Evolutionary conservation across 1,140 invertebrate species (phyloP), one percentile per base, ranked within the genome.

Genomic region (Sarcophaga peregrina): DNA sequence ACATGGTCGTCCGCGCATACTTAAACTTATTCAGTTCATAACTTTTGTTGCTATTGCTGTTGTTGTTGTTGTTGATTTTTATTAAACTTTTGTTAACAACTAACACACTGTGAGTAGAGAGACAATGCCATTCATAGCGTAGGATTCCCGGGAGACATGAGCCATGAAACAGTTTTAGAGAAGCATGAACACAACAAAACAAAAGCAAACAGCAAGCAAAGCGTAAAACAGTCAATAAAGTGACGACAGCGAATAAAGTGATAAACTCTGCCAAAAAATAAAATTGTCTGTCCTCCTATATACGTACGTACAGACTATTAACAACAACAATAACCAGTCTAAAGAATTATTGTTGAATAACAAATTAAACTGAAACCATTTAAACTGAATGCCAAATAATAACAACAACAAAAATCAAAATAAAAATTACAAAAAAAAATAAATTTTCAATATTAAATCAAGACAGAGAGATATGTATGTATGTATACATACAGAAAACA

Each of bases 301-400:
- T 8, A 50, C 48, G 48, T 15, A 58, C n/a, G n/a, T n/a, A n/a
- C n/a, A n/a, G 15, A 54, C 4, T 13, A 54, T 13, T 3, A 54
- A 58, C 54, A 58, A 58, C 54, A 58, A 58, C 13, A 58, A 58
- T n/a, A 58, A 58, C 15, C 54, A 58, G 54, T n/a, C 25, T 37
- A 20, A 20, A 20, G n/a, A 68, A 68, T 68, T 68, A 68, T 20
- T 20, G 17, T 20, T 68, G 62, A 68, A 68, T 68, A 68, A 68
- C 62, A 68, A 68, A 68, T 68, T 68, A 68, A 68, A 68, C 17
- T 68, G 17, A 68, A 68, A 68, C 62, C 62, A 68, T 68, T 68
- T 76, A 50, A 50, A 76, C n/a, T 20, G 20, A 25, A 20, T 37
- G 25, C 25, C 25, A 37, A 37, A 37, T 37, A 37, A 37, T 37